Evolutionary conservation across 2,113 vertebrate genomes (phyloP).

Genomic region (Nestor notabilis): DNA sequence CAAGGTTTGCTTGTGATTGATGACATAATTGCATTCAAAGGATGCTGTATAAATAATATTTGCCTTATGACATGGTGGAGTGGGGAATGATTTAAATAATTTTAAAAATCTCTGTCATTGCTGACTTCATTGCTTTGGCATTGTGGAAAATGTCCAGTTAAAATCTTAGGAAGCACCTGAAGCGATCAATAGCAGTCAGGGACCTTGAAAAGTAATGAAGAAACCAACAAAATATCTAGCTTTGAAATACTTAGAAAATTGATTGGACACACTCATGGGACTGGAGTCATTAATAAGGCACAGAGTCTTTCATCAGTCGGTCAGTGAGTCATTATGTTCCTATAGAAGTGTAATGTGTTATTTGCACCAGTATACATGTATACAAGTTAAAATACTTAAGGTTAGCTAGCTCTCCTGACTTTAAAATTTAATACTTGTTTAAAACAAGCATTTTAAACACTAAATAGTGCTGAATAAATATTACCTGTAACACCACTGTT

Average conservation of each 20-base stretch:
- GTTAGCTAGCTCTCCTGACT: background rate
- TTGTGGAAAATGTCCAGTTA: background rate
- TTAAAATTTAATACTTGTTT: background rate
- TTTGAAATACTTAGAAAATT: conserved; percentile 32
- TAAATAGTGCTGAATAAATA: background rate
- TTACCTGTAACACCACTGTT: background rate
- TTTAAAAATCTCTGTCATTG: background rate
- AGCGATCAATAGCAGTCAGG: background rate
- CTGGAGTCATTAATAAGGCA: background rate
- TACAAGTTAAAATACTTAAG: background rate
- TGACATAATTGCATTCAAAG: conserved; percentile 37
- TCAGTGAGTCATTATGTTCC: background rate
- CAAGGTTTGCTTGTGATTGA: conserved; percentile 65
- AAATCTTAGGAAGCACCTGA: background rate
- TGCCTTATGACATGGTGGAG: conserved; percentile 35
- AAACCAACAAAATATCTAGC: background rate
- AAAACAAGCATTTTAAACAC: too few species aligned
- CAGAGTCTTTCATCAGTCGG: background rate
- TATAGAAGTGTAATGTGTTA: background rate
- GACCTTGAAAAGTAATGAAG: conserved; percentile 14
- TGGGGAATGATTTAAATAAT: conserved; percentile 7
- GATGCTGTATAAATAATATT: conserved; percentile 47
- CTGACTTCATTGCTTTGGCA: background rate
- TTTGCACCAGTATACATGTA: background rate
- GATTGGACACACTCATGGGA: background rate